phyloP scores from a whole-genome alignment of 2,797 vertebrate genomes.

The Manis pentadactyla region DNA sequence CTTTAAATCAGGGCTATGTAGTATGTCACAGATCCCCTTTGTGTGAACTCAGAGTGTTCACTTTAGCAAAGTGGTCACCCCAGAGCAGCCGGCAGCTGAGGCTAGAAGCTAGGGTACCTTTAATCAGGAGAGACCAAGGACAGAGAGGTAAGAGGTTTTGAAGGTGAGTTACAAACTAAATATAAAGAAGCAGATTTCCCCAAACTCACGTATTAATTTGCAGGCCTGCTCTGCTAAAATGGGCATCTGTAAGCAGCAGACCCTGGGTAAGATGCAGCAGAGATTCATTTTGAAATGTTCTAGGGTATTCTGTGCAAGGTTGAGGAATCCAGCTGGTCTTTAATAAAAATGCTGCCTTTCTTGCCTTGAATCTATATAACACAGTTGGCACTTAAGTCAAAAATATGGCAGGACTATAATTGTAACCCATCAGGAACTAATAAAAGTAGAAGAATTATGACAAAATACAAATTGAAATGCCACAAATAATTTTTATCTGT shows the following conservation, averaged over 20 bases:
- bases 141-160: neutral
- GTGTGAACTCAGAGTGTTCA: neutral
- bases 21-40: neutral
- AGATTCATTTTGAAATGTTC: slow-evolving; percentile 11
- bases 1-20: neutral
- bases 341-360: neutral
- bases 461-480: neutral
- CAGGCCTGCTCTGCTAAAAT: neutral
- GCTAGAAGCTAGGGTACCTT: neutral
- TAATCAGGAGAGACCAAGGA: neutral
- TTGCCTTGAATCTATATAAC: neutral
- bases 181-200: neutral
- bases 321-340: neutral
- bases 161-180: neutral
- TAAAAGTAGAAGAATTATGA: neutral
- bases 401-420: neutral
- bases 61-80: neutral
- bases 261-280: neutral
- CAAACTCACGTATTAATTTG: neutral
- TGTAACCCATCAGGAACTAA: neutral
- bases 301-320: neutral
- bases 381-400: slow-evolving; percentile 27
- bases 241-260: neutral
- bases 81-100: neutral
- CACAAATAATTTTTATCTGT: neutral